These are phyloP conservation scores for Hoplodrina ambigua DNA, from an alignment of 2,888 invertebrate genomes.

Conservation along the genomic window DNA sequence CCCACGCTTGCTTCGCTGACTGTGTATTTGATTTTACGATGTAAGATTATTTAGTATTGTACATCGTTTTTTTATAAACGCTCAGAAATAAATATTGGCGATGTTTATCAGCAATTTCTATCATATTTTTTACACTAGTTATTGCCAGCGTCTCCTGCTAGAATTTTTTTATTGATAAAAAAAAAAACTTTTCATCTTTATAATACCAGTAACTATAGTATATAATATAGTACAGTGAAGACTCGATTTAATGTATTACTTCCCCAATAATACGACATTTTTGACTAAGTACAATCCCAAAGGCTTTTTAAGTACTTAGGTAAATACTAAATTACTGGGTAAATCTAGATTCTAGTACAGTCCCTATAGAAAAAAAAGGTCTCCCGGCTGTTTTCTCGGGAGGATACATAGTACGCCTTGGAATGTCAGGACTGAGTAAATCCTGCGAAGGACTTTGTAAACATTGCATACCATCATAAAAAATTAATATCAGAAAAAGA, in stretches of 20 bases:
- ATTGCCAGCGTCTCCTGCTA: no score
- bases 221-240: no score
- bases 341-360: neutral
- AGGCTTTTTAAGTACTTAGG: no score
- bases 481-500: no score
- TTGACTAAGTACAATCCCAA: neutral
- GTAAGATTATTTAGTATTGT: conserved; percentile 1
- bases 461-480: no score
- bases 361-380: neutral
- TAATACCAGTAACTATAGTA: no score
- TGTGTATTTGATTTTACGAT: neutral
- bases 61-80: neutral
- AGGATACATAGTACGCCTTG: no score
- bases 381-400: neutral
- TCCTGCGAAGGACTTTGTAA: no score
- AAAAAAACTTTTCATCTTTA: no score
- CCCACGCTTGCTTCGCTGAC: neutral
- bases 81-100: no score
- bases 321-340: neutral
- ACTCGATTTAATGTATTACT: neutral
- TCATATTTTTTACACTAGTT: neutral
- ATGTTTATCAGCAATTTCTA: neutral
- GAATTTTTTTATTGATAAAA: no score
- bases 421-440: no score
- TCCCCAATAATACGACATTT: neutral